Percentiles rank a stretch among this genome's conserved stretches.
Evolutionary conservation across 1,140 invertebrate genomes (phyloP).

Genomic region (Drosophila kohkoa): DNA sequence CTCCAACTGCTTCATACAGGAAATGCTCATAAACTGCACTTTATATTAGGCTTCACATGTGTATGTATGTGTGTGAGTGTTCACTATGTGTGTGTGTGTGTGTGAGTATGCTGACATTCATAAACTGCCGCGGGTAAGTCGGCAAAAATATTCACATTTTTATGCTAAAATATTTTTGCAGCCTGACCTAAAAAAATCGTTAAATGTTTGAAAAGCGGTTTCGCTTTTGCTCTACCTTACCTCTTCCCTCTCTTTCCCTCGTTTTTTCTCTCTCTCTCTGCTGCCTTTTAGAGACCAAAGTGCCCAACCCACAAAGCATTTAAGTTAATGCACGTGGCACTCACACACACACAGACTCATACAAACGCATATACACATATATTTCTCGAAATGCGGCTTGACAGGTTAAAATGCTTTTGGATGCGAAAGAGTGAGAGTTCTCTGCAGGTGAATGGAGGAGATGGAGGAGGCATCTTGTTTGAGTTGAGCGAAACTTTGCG

Average conservation of each 20-base stretch:
- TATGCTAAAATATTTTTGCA: constrained; percentile 79
- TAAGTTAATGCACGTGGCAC: constrained; percentile 78
- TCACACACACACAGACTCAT: constrained; percentile 42
- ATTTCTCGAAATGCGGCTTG: constrained; percentile 55
- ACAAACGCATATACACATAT: constrained; percentile 28
- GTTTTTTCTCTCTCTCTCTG: not conserved
- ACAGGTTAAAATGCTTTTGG: constrained; percentile 42
- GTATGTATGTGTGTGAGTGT: not conserved
- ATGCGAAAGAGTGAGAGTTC: not conserved
- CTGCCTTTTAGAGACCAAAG: constrained; percentile 75
- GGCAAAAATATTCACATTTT: constrained; percentile 67
- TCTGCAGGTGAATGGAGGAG: not conserved
- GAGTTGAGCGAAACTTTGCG: constrained; percentile 46
- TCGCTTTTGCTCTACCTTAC: constrained; percentile 40
- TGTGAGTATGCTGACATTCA: constrained; percentile 55
- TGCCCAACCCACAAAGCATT: constrained; percentile 81
- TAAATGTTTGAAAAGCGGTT: constrained; percentile 67
- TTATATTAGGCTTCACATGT: constrained; percentile 32
- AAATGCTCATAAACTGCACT: constrained; percentile 66
- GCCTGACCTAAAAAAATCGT: constrained; percentile 76
- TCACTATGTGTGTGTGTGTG: constrained; percentile 13
- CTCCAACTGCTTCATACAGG: constrained; percentile 40
- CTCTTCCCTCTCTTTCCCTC: constrained; percentile 3
- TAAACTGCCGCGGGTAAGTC: constrained; percentile 46
- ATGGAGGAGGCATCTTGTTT: constrained; percentile 29